A percentile compares a stretch with the other conserved stretches of the same genome.
phyloP scores from a whole-genome alignment of 2,113 vertebrate species.

The human region GRCh38 chr17:51939501-51940000 shows the following conservation, averaged over 20 bases:
- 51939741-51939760: constrained; percentile 1
- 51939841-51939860: neutral
- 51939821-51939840: neutral
- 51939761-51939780: neutral
- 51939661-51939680: neutral
- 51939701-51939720: neutral
- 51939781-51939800: neutral
- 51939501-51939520: neutral
- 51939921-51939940: neutral
- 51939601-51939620: neutral
- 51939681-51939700: neutral
- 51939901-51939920: neutral
- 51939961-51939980: neutral
- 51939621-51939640: neutral
- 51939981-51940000: neutral
- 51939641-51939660: constrained; percentile 23
- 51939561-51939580: neutral
- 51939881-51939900: neutral
- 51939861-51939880: neutral
- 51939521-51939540: neutral
- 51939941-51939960: neutral
- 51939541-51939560: neutral
- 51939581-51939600: constrained; percentile 36
- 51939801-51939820: neutral
- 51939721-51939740: neutral